Conservation (phyloP, 35 echinoderm and acorn worm genomes). For the Anneissia japonica region DNA sequence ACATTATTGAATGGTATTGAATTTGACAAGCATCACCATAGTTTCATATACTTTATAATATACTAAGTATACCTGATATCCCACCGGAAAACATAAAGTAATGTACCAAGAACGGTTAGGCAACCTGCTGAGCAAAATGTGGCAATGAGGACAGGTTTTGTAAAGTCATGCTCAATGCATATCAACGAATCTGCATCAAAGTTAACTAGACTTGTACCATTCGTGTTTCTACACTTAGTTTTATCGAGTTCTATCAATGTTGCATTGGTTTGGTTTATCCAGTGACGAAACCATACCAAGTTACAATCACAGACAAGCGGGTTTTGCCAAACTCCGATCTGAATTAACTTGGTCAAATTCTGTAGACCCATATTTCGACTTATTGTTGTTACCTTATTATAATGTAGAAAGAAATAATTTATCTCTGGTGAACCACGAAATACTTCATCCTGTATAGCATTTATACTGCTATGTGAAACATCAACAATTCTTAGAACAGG, state of each 20-base stretch:
- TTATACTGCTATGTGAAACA: background rate
- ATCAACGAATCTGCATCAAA: background rate
- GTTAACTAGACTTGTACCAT: background rate
- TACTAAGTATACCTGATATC: too few species aligned
- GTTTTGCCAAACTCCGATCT: background rate
- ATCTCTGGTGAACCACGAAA: background rate
- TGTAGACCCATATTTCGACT: background rate
- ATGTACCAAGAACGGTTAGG: too few species aligned
- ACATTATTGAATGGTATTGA: too few species aligned
- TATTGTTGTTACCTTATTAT: constrained; percentile 5
- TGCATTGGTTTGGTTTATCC: background rate
- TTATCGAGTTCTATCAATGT: background rate
- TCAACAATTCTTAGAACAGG: background rate
- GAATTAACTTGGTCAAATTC: background rate
- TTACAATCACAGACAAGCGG: constrained; percentile 4
- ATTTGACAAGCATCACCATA: too few species aligned
- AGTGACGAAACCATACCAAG: constrained; percentile 7
- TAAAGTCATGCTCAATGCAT: background rate
- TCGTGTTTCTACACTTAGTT: background rate
- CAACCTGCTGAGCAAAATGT: background rate
- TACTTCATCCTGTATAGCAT: background rate
- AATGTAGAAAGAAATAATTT: background rate
- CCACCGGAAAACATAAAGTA: too few species aligned
- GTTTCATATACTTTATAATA: too few species aligned
- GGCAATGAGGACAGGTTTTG: background rate